Conservation (phyloP, 2,888 invertebrate genomes). For the Autographa gamma region DNA sequence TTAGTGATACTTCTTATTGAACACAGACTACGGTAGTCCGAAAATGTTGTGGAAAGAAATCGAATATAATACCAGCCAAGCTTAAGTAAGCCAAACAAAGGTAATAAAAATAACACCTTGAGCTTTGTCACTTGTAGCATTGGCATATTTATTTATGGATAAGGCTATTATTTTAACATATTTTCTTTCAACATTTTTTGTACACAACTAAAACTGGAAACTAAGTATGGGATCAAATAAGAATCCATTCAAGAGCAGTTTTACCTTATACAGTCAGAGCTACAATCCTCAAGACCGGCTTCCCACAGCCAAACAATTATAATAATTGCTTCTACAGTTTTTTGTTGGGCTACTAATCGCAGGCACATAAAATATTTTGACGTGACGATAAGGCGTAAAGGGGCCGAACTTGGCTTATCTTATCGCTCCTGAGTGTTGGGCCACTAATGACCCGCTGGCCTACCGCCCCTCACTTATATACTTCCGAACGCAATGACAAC, state of each 20-base stretch:
- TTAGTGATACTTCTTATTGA: constrained; percentile 11
- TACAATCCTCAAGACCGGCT: constrained; percentile 33
- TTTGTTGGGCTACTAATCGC: constrained; percentile 70
- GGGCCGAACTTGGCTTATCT: constrained; percentile 81
- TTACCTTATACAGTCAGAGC: constrained; percentile 24
- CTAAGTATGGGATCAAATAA: constrained; percentile 33
- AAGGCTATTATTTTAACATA: background rate
- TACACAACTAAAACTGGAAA: constrained; percentile 31
- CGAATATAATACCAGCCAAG: background rate
- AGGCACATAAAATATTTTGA: constrained; percentile 86
- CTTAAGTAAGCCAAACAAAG: background rate
- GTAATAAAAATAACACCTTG: background rate
- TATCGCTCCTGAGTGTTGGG: constrained; percentile 78
- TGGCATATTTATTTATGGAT: constrained; percentile 4
- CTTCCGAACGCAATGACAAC: constrained; percentile 75
- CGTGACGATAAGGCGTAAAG: constrained; percentile 79
- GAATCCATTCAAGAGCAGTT: constrained; percentile 28
- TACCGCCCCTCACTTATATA: constrained; percentile 65
- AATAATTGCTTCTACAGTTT: constrained; percentile 67
- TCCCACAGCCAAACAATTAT: constrained; percentile 63
- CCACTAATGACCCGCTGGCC: constrained; percentile 79
- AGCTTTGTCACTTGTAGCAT: background rate
- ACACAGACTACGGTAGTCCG: background rate
- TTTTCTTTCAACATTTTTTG: background rate
- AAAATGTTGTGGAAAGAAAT: background rate